A percentile compares a stretch with the other conserved stretches of the same genome.
phyloP scores from a whole-genome alignment of 2,888 invertebrate genomes.

The Lepidochrysops patricia region DNA sequence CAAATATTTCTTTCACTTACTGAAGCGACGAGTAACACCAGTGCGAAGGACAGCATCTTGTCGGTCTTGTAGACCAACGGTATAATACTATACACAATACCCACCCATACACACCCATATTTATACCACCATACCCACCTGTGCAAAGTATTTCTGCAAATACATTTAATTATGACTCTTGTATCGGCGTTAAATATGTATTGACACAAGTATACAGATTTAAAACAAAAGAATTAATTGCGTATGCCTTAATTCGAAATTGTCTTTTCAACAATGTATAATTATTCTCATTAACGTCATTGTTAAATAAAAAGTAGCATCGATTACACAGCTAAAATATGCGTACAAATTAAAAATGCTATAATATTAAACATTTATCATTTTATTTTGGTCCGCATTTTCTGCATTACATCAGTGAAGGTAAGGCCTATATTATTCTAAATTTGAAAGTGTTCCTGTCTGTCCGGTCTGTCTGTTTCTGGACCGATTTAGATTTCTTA shows the following conservation, averaged over 20 bases:
- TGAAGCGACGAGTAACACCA: constrained; percentile 50
- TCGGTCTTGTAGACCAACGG: constrained; percentile 55
- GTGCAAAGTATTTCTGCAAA: constrained; percentile 37
- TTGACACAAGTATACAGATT: constrained; percentile 4
- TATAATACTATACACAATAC: constrained; percentile 60
- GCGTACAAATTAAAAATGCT: not conserved
- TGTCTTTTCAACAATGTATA: constrained; percentile 41
- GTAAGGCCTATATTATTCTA: too few species aligned
- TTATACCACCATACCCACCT: constrained; percentile 52
- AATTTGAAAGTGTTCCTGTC: too few species aligned
- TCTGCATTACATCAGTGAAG: too few species aligned
- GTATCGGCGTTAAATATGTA: rapidly evolving
- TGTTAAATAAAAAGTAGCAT: not conserved
- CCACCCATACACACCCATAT: constrained; percentile 33
- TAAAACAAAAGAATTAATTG: constrained; percentile 46
- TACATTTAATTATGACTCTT: constrained; percentile 13
- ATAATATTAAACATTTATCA: too few species aligned
- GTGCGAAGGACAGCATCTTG: constrained; percentile 54
- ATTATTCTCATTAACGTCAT: constrained; percentile 30
- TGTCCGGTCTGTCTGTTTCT: too few species aligned
- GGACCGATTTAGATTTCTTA: too few species aligned
- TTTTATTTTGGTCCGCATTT: too few species aligned
- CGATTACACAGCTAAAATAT: not conserved
- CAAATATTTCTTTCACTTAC: constrained; percentile 38
- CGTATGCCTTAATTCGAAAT: constrained; percentile 36